Evolutionary conservation across 2,797 vertebrate genomes (phyloP), one percentile per base, ranked within the genome.

Genomic region (Gadopsis marmoratus): DNA sequence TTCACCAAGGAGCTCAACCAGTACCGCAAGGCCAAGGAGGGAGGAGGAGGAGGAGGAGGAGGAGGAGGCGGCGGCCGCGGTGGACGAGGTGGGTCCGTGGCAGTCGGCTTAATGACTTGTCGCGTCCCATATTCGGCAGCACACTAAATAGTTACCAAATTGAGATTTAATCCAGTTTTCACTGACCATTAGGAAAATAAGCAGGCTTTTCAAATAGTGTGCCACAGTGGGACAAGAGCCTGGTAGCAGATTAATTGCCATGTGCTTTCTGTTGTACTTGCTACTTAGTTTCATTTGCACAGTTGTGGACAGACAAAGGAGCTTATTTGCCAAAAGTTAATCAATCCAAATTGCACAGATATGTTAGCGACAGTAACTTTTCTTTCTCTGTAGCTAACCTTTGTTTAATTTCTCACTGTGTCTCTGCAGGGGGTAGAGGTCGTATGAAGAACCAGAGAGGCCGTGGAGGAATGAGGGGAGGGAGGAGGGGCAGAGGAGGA

Each of bases 1-100:
- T 99, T 98, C 41, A 65, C 97, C n/a, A 99, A 98, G 85, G 97
- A 99, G 90, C 95, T 99, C 23, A 97, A 97, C 86, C 97, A 98
- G 72, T 99, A 99, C 81, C 95, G 97, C 73, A 95, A 97, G 16
- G 95, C 97, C 43, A 99, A 99, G 90, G 97, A 98, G 79, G 97
- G 96, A 90, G 1, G 96, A 88, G 65, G 26, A 26, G 26, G 26
- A 26, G 26, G 26, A 26, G 26, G 26, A 26, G 26, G 26, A 26
- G 26, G 26, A 26, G 26, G 26, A 26, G 26, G 26, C 1, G n/a
- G 96, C 47, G 1, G 86, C 14, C 89, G 93, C 0, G 95, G 97
- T 0, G 96, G 94, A 0, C 95, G 97, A 90, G 95, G 95, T 78
- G 86, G 86, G 87, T 90, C 85, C 0, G 86, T 0, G 13, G 31